Evolutionary conservation across 2,888 invertebrate genomes (phyloP), one percentile per base, ranked within the genome.

Genomic region (Drosophila paramelanica): DNA sequence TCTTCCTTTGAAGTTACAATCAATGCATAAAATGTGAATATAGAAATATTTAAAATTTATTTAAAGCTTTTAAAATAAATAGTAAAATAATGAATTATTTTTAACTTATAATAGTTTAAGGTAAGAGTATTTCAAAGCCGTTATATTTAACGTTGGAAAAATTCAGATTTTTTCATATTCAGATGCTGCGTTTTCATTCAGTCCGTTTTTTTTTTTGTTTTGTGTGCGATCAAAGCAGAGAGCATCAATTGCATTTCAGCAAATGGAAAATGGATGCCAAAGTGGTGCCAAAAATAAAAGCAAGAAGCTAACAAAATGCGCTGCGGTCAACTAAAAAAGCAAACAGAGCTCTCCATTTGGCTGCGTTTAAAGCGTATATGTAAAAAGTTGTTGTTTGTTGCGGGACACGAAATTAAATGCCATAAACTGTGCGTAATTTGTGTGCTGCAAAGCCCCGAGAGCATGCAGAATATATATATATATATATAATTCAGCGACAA

Each of bases 351-450:
- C 31, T 31, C 23, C 41, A 38, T 50, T 62, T 36, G 41, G 49
- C 46, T 43, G n/a, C 4, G 33, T 58, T 83, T 71, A 67, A 72
- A 84, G 60, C 52, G 50, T 64, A 62, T 33, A 52, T 53, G 41
- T 57, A 60, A 68, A 77, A 43, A 27, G 43, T 60, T 61, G 56
- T 49, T 50, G 33, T 59, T 71, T 45, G 36, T 52, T 57, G 31
- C 27, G 25, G 20, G 17, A 38, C 8, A 38, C 69, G 41, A 79
- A 73, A 85, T 85, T 53, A 82, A 85, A 77, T 79, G 69, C 67
- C 62, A 88, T 83, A 83, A 83, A 85, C 67, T 88, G 45, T 42
- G 69, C 56, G 67, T 71, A 50, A 62, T 79, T 71, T 79, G 60
- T 43, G 36, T 33, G 8, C 17, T 23, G 27, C 45, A 43, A n/a